Evolutionary conservation across 1,140 invertebrate species (phyloP), one percentile per base, ranked within the genome.

Genomic region (Latrodectus geometricus): DNA sequence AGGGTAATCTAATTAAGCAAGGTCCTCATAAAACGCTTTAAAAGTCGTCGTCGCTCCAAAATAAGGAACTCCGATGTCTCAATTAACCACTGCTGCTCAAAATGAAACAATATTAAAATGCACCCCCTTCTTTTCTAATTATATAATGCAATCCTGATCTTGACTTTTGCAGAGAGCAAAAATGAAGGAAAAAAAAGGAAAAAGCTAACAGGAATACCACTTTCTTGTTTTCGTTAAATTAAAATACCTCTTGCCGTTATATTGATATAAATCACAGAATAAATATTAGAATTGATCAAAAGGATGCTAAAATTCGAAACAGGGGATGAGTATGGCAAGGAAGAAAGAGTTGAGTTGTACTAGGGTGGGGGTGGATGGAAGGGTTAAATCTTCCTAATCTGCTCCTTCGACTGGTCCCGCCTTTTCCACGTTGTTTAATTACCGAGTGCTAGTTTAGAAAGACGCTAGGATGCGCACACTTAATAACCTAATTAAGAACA

Each of bases 401-500:
- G 70, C 80, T 83, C 66, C 48, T 70, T 80, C 23, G 79, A 20
- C 35, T 23, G 54, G 79, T 72, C 48, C 72, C 82, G 82, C 82
- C 82, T 84, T 76, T 84, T 76, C 83, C 75, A 78, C 76, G 74
- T 86, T 86, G 74, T 77, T 86, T 86, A 86, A 86, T 86, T 86
- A 86, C 76, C 74, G 65, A 52, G 52, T 78, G 76, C 83, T 86
- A 86, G 83, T 86, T 86, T 84, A 54, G 73, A 54, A 72, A 78
- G 73, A 70, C 17, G 20, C 20, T 11, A 66, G 75, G 17, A 35
- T 75, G 49, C 77, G 79, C 77, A 20, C 68, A 78, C 49, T 86
- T 86, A 86, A 86, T 86, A 86, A 86, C 83, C 83, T 86, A 86
- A 86, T 86, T 86, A 86, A 86, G 83, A 86, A 78, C 83, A 73